Evolutionary conservation across 2,888 invertebrate genomes (phyloP).

Genomic region (Tigriopus californicus): DNA sequence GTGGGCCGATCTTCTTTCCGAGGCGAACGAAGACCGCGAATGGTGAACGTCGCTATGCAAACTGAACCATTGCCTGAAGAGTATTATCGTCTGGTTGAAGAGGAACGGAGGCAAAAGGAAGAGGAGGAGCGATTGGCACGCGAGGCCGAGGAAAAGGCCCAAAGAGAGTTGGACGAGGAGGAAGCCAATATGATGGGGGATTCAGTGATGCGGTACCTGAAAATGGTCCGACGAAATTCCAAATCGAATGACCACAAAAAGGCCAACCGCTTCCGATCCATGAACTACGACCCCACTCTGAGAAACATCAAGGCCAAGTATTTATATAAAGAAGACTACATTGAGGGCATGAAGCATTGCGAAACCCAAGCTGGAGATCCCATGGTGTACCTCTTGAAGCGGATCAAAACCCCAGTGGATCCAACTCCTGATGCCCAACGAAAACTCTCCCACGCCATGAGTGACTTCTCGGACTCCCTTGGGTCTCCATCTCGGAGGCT

Average conservation of each 20-base stretch:
- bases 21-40: constrained; percentile 43
- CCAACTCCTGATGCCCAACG: not conserved
- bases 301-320: constrained; percentile 63
- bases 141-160: constrained; percentile 28
- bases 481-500: constrained; percentile 3
- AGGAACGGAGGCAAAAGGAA: constrained; percentile 42
- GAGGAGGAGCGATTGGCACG: constrained; percentile 26
- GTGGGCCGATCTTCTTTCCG: constrained; percentile 36
- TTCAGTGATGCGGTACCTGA: constrained; percentile 42
- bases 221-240: constrained; percentile 64
- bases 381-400: constrained; percentile 3
- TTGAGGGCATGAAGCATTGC: not conserved
- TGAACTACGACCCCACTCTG: constrained; percentile 67
- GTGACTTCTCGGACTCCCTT: not conserved
- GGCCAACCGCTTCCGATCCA: constrained; percentile 60
- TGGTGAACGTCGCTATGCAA: constrained; percentile 27
- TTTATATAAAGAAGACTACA: constrained; percentile 27
- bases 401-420: constrained; percentile 3
- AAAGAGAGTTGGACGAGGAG: constrained; percentile 6
- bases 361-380: constrained; percentile 6
- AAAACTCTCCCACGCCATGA: not conserved
- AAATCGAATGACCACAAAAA: constrained; percentile 48
- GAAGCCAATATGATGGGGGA: constrained; percentile 13
- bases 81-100: constrained; percentile 29
- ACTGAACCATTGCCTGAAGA: constrained; percentile 23